These are phyloP conservation scores for Sebastes steindachneri DNA, from an alignment of 2,797 vertebrate genomes.

Conservation along the genomic window DNA sequence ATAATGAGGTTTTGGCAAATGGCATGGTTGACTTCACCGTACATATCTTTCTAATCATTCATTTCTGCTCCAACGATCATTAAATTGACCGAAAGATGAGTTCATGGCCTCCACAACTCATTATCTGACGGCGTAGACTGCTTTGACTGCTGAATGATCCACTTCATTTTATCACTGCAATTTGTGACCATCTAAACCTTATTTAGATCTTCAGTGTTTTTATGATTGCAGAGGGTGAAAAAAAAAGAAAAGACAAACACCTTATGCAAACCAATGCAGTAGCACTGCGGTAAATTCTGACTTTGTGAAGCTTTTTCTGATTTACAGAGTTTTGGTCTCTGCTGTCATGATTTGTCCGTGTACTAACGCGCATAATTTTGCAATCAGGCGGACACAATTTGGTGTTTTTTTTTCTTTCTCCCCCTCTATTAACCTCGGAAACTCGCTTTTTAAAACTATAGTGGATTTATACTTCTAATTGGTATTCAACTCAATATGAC, in stretches of 20 bases:
- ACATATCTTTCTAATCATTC: conserved; percentile 17
- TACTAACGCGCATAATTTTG: neutral
- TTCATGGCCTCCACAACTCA: neutral
- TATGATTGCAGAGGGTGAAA: neutral
- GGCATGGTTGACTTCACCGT: conserved; percentile 11
- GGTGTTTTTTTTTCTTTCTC: neutral
- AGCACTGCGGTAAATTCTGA: neutral
- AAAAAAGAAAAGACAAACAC: neutral
- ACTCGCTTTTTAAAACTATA: neutral
- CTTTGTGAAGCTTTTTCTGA: neutral
- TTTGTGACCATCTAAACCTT: neutral
- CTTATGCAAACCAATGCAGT: neutral
- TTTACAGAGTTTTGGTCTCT: neutral
- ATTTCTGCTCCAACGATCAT: conserved; percentile 14
- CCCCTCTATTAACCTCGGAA: neutral
- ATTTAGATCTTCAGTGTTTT: neutral
- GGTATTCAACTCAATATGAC: neutral
- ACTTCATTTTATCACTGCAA: neutral
- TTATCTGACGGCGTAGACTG: neutral
- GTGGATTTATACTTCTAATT: neutral
- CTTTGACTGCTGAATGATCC: neutral
- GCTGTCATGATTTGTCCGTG: neutral
- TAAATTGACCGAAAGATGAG: conserved; percentile 1
- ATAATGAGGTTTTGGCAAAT: conserved; percentile 16
- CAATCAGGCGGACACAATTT: neutral